Conservation (phyloP, 2,888 invertebrate species). For the Campoletis raptor region DNA sequence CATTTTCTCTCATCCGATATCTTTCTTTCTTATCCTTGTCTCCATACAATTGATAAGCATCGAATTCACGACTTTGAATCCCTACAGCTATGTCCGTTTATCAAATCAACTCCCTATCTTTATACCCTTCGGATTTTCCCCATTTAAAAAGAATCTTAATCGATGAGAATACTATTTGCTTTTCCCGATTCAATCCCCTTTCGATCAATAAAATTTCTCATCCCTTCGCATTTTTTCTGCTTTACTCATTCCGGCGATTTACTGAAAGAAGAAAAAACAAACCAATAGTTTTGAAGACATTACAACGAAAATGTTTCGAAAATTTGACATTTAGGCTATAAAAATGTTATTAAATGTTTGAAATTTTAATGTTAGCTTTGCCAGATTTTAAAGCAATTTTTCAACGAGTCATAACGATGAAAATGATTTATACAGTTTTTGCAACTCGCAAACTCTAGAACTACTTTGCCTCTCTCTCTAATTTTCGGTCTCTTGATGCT, state of each 20-base stretch:
- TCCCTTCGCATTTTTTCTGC: not conserved
- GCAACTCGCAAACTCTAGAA: not conserved
- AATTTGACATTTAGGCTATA: not conserved
- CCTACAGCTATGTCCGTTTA: slow-evolving; percentile 10
- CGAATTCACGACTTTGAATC: slow-evolving; percentile 37
- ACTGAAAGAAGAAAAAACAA: not conserved
- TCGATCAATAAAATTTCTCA: not conserved
- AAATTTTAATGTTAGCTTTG: not conserved
- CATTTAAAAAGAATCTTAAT: not conserved
- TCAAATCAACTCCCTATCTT: not conserved
- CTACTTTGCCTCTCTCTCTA: not conserved
- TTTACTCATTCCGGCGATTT: not conserved
- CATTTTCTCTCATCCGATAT: slow-evolving; percentile 1
- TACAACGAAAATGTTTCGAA: not conserved
- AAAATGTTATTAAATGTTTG: not conserved
- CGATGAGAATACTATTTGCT: slow-evolving; percentile 4
- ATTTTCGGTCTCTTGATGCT: slow-evolving; percentile 28
- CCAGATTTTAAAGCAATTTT: not conserved
- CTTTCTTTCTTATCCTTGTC: not conserved
- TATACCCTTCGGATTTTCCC: not conserved
- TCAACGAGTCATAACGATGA: not conserved
- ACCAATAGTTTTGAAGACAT: not conserved
- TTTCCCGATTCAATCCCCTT: not conserved
- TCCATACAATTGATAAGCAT: slow-evolving; percentile 42
- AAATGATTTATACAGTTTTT: not conserved